Base-by-base conservation (phyloP, 2,113 vertebrate genomes). In the Chloebia gouldiae region DNA sequence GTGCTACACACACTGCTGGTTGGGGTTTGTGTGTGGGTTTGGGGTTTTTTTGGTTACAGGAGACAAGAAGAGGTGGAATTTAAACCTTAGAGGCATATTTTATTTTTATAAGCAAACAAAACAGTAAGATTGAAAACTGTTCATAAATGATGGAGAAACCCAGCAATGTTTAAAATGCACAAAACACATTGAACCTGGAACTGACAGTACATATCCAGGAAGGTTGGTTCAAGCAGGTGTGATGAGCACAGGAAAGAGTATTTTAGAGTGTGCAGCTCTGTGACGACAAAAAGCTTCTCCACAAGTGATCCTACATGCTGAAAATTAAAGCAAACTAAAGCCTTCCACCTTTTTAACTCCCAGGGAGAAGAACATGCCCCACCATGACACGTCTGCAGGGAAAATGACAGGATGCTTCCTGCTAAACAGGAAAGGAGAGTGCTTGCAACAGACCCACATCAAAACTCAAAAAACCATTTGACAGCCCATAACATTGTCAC, bases 341-440 rank as follows among this genome's bases (percentile, higher is more conserved):
- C 42, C 57, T 75, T 59, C 22, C 20, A 87, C 56, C 25, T 54
- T 78, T 3, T 0, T 53, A 49, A 47, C 8, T 63, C 37, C 24
- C 53, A 81, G 27, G 47, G 78, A 63, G 21, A 68, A 13, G 40
- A 79, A 57, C 20, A 5, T 39, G n/a, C 8, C 35, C 51, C 66
- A 15, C 42, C 13, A 25, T 10, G 35, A 63, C 77, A 75, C 0
- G 4, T 30, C 57, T 85, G 40, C 44, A 68, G 17, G 39, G 75
- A 92, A 79, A 95, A 81, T 31, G 53, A 76, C 66, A 92, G 75
- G 79, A 95, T 65, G 78, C 68, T 90, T 95, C 42, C 85, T 65
- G 83, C 54, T 22, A 39, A 77, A 83, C 88, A 77, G 79, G 92
- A 94, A 93, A 72, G 47, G 33, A 94, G 14, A 12, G 15, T 13